phyloP scores from a whole-genome alignment of 2,888 invertebrate species.

The Vanessa cardui region DNA sequence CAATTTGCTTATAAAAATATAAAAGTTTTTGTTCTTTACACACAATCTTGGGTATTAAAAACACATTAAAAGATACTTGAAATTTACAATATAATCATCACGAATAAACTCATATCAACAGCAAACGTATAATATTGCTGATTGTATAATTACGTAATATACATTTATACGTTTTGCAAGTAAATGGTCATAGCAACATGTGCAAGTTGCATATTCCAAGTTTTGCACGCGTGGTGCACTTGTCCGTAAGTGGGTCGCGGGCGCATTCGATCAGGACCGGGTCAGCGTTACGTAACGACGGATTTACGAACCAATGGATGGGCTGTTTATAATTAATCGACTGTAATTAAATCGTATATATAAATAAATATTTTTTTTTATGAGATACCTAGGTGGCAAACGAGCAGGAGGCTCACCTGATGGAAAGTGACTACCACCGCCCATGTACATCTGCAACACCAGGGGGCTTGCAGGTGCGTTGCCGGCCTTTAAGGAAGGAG shows the following conservation, averaged over 20 bases:
- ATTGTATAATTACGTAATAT: conserved; percentile 1
- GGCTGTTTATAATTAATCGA: conserved; percentile 2
- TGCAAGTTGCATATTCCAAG: conserved; percentile 11
- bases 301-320: conserved; percentile 21
- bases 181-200: conserved; percentile 13
- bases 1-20: too few species aligned
- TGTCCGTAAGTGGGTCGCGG: conserved; percentile 34
- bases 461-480: too few species aligned
- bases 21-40: neutral
- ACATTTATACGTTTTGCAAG: conserved; percentile 2
- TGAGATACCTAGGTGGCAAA: too few species aligned
- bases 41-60: neutral
- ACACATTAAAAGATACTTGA: too few species aligned
- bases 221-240: conserved; percentile 26
- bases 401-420: too few species aligned
- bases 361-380: too few species aligned
- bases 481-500: too few species aligned
- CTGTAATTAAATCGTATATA: neutral
- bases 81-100: too few species aligned
- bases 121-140: neutral
- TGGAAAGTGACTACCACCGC: too few species aligned
- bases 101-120: neutral
- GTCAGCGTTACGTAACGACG: conserved; percentile 13
- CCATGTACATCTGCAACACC: too few species aligned
- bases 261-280: conserved; percentile 12